These are phyloP conservation scores for Lophius americanus DNA, from an alignment of 2,797 vertebrate species.

Conservation along the genomic window DNA sequence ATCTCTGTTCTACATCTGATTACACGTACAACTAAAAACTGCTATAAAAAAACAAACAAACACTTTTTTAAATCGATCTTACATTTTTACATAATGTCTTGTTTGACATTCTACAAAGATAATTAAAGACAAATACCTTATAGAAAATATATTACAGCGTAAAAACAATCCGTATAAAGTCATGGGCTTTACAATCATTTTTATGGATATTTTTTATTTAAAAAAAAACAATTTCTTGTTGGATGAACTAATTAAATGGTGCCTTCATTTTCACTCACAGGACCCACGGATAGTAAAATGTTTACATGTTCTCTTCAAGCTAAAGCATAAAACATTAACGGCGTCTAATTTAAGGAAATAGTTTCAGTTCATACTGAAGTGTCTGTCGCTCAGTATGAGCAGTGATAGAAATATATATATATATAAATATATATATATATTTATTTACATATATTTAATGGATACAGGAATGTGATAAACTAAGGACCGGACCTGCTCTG, in stretches of 20 bases:
- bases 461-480: conserved; percentile 37
- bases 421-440: not conserved
- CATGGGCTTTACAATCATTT: conserved; percentile 33
- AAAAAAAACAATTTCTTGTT: not conserved
- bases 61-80: not conserved
- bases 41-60: not conserved
- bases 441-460: not conserved
- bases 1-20: not conserved
- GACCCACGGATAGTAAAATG: conserved; percentile 17
- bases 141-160: conserved; percentile 39
- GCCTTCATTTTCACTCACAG: conserved; percentile 17
- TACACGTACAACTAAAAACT: no score
- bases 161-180: conserved; percentile 32
- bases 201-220: not conserved
- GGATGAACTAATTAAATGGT: conserved; percentile 9
- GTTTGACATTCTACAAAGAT: conserved; percentile 1
- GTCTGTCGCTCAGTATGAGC: conserved; percentile 74
- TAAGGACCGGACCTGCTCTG: conserved; percentile 12
- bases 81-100: not conserved
- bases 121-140: conserved; percentile 32
- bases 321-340: conserved; percentile 19
- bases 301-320: conserved; percentile 13
- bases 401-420: conserved; percentile 21
- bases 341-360: conserved; percentile 22
- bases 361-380: conserved; percentile 48